Evolutionary conservation across 2,113 vertebrate species (phyloP).

Genomic region (Cyanoramphus novaezelandiae): DNA sequence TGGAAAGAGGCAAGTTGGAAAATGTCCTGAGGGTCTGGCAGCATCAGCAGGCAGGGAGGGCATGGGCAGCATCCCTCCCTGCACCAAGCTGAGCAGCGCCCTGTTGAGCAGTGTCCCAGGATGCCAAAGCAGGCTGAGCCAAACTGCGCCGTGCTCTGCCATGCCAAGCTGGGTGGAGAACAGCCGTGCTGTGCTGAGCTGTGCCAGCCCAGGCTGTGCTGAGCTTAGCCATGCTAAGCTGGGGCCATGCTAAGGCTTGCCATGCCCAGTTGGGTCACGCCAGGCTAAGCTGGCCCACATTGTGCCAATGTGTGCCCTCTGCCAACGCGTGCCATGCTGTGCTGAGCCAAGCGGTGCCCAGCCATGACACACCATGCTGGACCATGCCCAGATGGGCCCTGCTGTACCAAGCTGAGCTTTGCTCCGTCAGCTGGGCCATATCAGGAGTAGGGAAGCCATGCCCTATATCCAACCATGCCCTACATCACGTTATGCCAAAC

Average conservation of each 20-base stretch:
- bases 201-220: neutral
- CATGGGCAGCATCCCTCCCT: neutral
- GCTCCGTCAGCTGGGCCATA: neutral
- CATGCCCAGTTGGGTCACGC: neutral
- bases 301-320: neutral
- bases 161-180: neutral
- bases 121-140: neutral
- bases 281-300: neutral
- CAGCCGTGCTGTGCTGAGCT: neutral
- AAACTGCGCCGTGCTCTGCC: neutral
- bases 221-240: neutral
- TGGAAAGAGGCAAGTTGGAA: neutral
- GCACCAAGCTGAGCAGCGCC: neutral
- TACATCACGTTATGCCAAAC: rapidly evolving
- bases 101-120: rapidly evolving
- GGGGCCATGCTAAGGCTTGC: neutral
- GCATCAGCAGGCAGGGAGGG: neutral
- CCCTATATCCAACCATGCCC: neutral
- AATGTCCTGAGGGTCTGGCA: constrained; percentile 6
- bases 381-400: neutral
- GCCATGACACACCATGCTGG: neutral
- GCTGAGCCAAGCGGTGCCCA: neutral
- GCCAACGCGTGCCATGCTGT: neutral
- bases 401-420: neutral
- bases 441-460: neutral